phyloP scores from a whole-genome alignment of 2,888 invertebrate species.

The Athalia rosae region DNA sequence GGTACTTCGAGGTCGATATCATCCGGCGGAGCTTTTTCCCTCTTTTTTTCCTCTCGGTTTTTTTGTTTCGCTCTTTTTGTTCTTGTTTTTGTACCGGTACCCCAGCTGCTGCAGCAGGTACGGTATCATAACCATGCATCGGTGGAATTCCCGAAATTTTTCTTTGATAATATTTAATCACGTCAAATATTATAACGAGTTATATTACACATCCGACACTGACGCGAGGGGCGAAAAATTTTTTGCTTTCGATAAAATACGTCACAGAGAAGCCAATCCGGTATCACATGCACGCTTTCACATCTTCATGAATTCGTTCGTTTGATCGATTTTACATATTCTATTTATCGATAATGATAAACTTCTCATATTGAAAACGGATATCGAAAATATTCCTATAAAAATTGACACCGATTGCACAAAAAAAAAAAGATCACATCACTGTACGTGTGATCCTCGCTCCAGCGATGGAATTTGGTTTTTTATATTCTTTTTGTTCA shows the following conservation, averaged over 20 bases:
- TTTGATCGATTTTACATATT: no score
- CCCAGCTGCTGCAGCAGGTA: no score
- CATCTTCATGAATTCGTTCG: no score
- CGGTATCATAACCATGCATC: constrained; percentile 49
- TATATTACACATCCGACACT: background rate
- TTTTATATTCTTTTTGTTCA: no score
- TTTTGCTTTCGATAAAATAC: no score
- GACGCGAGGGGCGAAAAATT: background rate
- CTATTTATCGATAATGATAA: background rate
- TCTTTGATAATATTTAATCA: constrained; percentile 67
- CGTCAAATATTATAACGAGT: constrained; percentile 60
- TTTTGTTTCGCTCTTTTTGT: constrained; percentile 5
- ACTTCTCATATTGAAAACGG: background rate
- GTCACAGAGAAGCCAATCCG: background rate
- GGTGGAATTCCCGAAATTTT: constrained; percentile 63
- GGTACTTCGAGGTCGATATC: constrained; percentile 39
- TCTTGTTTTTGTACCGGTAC: background rate
- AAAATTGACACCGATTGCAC: no score
- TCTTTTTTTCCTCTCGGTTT: constrained; percentile 38
- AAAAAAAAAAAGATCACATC: no score
- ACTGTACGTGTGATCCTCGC: no score
- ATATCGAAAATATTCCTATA: background rate
- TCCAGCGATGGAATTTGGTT: no score
- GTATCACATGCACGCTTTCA: no score
- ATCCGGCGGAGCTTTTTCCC: constrained; percentile 40